A percentile compares a stretch with the other conserved stretches of the same genome.
Conservation (phyloP, 2,888 invertebrate species). For the Chalcosyrphus nemorum region DNA sequence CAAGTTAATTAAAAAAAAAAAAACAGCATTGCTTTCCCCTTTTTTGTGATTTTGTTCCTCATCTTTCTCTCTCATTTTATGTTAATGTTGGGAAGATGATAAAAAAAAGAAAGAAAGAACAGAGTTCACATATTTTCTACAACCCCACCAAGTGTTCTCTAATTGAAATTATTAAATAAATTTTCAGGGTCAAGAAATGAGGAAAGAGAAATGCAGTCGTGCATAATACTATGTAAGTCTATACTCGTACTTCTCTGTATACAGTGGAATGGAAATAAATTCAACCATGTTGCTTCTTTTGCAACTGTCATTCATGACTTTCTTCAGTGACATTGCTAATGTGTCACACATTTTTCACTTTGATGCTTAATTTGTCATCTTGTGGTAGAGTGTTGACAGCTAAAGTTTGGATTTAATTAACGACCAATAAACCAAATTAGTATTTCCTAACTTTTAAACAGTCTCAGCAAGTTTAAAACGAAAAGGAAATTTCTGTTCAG, state of each 20-base stretch:
- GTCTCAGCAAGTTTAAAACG: not conserved
- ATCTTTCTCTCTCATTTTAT: constrained; percentile 3
- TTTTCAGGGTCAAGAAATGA: constrained; percentile 61
- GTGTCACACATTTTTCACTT: not conserved
- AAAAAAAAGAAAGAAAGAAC: constrained; percentile 7
- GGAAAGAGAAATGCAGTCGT: constrained; percentile 37
- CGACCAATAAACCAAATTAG: not conserved
- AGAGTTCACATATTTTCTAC: constrained; percentile 38
- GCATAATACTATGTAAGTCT: not conserved
- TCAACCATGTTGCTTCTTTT: not conserved
- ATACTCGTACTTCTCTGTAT: not conserved
- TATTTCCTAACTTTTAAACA: not conserved
- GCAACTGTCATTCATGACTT: not conserved
- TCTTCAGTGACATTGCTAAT: not conserved
- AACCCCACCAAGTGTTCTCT: constrained; percentile 26
- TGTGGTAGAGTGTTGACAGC: not conserved
- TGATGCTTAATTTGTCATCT: not conserved
- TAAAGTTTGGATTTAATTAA: not conserved
- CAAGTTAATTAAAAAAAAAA: constrained; percentile 63
- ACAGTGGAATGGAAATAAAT: constrained; percentile 12
- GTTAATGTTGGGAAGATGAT: constrained; percentile 15
- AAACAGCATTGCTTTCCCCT: constrained; percentile 37
- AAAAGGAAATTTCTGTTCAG: not conserved
- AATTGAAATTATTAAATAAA: constrained; percentile 62
- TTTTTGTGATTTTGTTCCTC: constrained; percentile 19